Base-by-base conservation (phyloP, 37 sponge, comb jelly and placozoan genomes). In the Chondrosia reniformis region DNA sequence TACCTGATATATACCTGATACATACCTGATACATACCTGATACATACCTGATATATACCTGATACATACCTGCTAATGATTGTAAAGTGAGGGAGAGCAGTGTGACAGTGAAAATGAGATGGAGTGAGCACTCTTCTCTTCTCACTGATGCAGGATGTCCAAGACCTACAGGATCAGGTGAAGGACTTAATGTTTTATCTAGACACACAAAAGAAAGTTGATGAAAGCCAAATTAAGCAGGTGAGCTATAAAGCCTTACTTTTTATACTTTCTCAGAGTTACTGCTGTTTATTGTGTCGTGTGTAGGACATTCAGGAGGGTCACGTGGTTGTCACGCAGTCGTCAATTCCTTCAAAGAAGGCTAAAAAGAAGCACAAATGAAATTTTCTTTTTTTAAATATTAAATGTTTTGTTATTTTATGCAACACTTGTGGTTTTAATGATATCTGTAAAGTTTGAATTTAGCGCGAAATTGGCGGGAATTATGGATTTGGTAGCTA, bases 181-280 rank as follows among this genome's bases (percentile, higher is more conserved):
- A 79, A 90, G 49, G 98, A 97, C 81, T 76, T 97, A 24, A 97
- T 97, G 98, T 94, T 97, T 81, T 92, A 91, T 38, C 76, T 97
- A 1, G 96, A 96, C 63, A 79, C 91, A 12, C 93, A 93, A 78
- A 86, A 93, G 74, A 96, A 89, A 76, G 62, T 96, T 25, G 87
- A 69, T 0, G 79, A 84, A 33, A 75, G 76, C 42, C 78, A 88
- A n/a, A 8, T 44, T 5, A 83, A 87, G 2, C 79, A 74, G 21
- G 61, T 45, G 63, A 75, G 73, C 62, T 87, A 89, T 15, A 49
- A 49, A 49, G 52, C 10, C 52, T 19, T 19, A 49, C 10, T 15
- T 19, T 15, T 19, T 49, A 10, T 15, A 49, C 10, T 19, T 49
- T 49, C 15, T 15, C 10, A 49, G 15, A 10, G 10, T 10, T 15